These are phyloP conservation scores for Urocolius indicus DNA, from an alignment of 2,113 vertebrate genomes.

Conservation along the genomic window DNA sequence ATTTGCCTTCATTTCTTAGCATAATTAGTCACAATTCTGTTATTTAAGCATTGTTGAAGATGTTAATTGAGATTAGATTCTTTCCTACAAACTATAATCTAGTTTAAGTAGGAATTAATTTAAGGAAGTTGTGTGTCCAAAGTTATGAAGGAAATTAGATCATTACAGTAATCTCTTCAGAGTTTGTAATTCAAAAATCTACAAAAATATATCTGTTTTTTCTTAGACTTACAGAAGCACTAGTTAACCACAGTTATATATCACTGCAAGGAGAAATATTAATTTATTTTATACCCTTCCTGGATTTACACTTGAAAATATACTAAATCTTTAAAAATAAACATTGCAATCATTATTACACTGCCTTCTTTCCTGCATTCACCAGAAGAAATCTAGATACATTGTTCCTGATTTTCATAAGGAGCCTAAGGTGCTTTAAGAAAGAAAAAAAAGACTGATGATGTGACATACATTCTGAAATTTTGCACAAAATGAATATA, in stretches of 20 bases:
- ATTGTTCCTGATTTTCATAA: neutral
- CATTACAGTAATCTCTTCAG: neutral
- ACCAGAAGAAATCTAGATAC: neutral
- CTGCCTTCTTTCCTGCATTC: neutral
- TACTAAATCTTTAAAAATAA: neutral
- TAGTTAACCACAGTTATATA: neutral
- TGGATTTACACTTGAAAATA: neutral
- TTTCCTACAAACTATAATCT: neutral
- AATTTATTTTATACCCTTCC: neutral
- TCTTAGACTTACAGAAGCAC: neutral
- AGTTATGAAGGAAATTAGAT: neutral
- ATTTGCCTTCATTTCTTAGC: neutral
- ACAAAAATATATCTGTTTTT: neutral
- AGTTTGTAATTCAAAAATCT: neutral
- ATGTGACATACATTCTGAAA: neutral
- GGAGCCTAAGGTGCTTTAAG: neutral
- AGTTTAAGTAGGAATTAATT: neutral
- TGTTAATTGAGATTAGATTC: neutral
- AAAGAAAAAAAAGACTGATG: neutral
- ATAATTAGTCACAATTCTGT: neutral
- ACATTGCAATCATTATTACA: neutral
- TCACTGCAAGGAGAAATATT: neutral
- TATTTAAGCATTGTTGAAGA: neutral
- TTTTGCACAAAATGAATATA: neutral
- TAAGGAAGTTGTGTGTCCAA: neutral